phyloP scores from a whole-genome alignment of 2,888 invertebrate genomes.

The Dusona sp. region DNA sequence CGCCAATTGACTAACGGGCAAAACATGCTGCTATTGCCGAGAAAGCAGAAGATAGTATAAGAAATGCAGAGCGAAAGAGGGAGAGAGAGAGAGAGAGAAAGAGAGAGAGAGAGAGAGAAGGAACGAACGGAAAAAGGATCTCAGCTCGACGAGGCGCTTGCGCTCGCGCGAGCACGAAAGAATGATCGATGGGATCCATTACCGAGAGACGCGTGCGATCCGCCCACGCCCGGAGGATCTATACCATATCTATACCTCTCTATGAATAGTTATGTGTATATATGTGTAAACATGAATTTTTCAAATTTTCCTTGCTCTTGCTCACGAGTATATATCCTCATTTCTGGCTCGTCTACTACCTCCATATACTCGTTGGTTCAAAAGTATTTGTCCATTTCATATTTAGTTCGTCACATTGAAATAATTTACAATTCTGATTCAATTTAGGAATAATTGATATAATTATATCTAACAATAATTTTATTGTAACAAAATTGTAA shows the following conservation, averaged over 20 bases:
- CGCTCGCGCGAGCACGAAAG: slow-evolving; percentile 70
- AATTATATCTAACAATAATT: not conserved
- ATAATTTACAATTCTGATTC: not conserved
- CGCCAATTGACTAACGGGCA: slow-evolving; percentile 73
- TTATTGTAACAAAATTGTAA: not conserved
- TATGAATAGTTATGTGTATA: slow-evolving; percentile 17
- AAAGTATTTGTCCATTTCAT: not conserved
- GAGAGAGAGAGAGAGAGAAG: slow-evolving; percentile 51
- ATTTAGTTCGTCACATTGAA: not conserved
- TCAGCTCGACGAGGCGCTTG: slow-evolving; percentile 69
- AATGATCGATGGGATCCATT: slow-evolving; percentile 81
- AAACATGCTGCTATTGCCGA: slow-evolving; percentile 59
- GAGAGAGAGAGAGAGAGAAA: not conserved
- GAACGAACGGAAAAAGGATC: slow-evolving; percentile 59
- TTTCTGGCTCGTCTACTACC: slow-evolving; percentile 33
- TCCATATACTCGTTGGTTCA: not conserved
- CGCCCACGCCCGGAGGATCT: slow-evolving; percentile 79
- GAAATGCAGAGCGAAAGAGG: not conserved
- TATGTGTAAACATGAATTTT: slow-evolving; percentile 13
- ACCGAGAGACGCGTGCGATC: slow-evolving; percentile 79
- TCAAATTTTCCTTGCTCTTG: slow-evolving; percentile 41
- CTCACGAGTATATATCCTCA: slow-evolving; percentile 18
- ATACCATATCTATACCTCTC: slow-evolving; percentile 31
- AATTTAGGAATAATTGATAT: not conserved
- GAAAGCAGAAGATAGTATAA: slow-evolving; percentile 10